Evolutionary conservation across 1,140 invertebrate species (phyloP).

Genomic region (Cydia pomonella): DNA sequence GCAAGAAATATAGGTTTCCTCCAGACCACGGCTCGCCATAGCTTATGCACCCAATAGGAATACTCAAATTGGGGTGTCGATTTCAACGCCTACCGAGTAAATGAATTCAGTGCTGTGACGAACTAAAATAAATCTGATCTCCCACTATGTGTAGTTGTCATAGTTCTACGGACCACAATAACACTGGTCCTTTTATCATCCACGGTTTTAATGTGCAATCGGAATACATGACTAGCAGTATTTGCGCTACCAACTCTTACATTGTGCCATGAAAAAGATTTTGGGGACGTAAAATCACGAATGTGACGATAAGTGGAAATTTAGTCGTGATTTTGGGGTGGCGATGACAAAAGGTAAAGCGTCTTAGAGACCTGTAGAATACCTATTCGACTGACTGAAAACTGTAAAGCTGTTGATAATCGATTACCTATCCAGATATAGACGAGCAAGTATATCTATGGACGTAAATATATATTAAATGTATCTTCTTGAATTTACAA

Average conservation of each 20-base stretch:
- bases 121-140: neutral
- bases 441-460: too few species aligned
- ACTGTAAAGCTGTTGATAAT: too few species aligned
- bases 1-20: neutral
- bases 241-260: constrained; percentile 1
- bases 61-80: neutral
- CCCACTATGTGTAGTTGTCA: neutral
- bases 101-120: neutral
- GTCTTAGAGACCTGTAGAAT: neutral
- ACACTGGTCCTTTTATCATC: neutral
- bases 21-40: neutral
- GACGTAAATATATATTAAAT: too few species aligned
- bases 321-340: constrained; percentile 8
- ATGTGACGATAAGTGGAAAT: constrained; percentile 3
- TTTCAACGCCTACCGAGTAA: neutral
- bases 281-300: constrained; percentile 14
- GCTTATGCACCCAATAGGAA: neutral
- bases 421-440: too few species aligned
- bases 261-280: constrained; percentile 1
- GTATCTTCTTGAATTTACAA: neutral
- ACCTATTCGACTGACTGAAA: too few species aligned
- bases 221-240: neutral
- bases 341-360: neutral
- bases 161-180: neutral
- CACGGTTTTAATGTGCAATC: neutral